Conservation (phyloP, 2,113 vertebrate genomes). For the Corythornis madagascariensis region DNA sequence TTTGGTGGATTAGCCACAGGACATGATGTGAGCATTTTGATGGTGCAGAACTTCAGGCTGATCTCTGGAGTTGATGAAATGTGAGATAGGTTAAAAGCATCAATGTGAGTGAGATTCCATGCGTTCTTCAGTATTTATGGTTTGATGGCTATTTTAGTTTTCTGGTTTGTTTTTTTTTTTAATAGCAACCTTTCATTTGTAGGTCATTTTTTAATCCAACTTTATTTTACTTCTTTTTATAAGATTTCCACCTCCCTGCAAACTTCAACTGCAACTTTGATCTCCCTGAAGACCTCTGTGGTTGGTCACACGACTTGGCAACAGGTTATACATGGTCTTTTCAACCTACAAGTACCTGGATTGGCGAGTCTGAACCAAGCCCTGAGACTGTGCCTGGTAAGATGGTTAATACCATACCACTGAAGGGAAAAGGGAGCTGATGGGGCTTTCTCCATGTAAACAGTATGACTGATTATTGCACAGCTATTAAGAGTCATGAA, state of each 20-base stretch:
- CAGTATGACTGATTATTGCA: background rate
- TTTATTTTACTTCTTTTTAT: constrained; percentile 56
- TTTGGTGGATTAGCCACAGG: constrained; percentile 70
- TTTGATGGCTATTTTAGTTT: constrained; percentile 55
- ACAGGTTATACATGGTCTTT: constrained; percentile 86
- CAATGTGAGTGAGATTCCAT: constrained; percentile 48
- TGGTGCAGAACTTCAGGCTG: constrained; percentile 70
- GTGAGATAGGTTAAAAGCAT: constrained; percentile 66
- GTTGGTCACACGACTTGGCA: constrained; percentile 89
- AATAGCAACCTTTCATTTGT: background rate
- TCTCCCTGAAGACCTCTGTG: constrained; percentile 83
- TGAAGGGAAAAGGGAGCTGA: background rate
- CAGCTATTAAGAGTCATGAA: background rate
- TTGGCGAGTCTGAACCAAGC: constrained; percentile 76
- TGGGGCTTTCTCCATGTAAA: background rate
- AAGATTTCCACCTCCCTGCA: constrained; percentile 78
- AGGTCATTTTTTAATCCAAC: constrained; percentile 40
- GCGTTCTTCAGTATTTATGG: constrained; percentile 41
- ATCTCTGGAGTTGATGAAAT: constrained; percentile 58
- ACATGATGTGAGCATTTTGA: constrained; percentile 54
- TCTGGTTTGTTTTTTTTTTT: constrained; percentile 18
- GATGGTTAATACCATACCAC: background rate
- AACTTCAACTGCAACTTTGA: constrained; percentile 94
- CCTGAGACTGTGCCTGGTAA: constrained; percentile 76
- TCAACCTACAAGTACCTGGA: constrained; percentile 79